phyloP scores from a whole-genome alignment of 2,888 invertebrate species.

The Ormyrus labotus region DNA sequence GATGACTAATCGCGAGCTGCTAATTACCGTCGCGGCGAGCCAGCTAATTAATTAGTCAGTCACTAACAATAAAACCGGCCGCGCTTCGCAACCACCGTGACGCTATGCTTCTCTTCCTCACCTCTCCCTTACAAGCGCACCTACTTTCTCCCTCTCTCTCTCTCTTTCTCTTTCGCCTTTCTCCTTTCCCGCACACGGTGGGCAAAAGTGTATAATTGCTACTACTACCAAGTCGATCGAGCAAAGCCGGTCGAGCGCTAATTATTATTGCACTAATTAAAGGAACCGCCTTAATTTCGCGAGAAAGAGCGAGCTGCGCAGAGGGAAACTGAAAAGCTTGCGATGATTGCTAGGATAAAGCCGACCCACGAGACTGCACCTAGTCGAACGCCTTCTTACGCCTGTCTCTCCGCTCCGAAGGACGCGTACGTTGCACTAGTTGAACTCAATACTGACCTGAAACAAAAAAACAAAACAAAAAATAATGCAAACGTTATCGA shows the following conservation, averaged over 20 bases:
- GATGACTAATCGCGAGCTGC: slow-evolving; percentile 64
- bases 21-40: slow-evolving; percentile 60
- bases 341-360: no score
- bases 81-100: slow-evolving; percentile 23
- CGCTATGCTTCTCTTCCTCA: slow-evolving; percentile 35
- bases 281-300: slow-evolving; percentile 58
- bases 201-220: slow-evolving; percentile 23
- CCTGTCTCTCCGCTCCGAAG: background rate
- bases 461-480: background rate
- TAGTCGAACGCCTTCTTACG: background rate
- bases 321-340: no score
- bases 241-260: slow-evolving; percentile 60
- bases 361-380: no score
- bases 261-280: slow-evolving; percentile 69
- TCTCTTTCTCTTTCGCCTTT: slow-evolving; percentile 10
- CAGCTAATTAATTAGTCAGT: slow-evolving; percentile 68
- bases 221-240: slow-evolving; percentile 7
- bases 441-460: slow-evolving; percentile 25
- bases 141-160: background rate
- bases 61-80: slow-evolving; percentile 51
- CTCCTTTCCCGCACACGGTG: slow-evolving; percentile 15
- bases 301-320: background rate
- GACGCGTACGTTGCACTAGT: background rate
- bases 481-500: background rate
- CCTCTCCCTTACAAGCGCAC: slow-evolving; percentile 42